Percentiles rank a stretch among this genome's conserved stretches.
These are phyloP conservation scores for Mesorhabditis belari DNA, from an alignment of 2,888 invertebrate genomes.

Conservation along the genomic window DNA sequence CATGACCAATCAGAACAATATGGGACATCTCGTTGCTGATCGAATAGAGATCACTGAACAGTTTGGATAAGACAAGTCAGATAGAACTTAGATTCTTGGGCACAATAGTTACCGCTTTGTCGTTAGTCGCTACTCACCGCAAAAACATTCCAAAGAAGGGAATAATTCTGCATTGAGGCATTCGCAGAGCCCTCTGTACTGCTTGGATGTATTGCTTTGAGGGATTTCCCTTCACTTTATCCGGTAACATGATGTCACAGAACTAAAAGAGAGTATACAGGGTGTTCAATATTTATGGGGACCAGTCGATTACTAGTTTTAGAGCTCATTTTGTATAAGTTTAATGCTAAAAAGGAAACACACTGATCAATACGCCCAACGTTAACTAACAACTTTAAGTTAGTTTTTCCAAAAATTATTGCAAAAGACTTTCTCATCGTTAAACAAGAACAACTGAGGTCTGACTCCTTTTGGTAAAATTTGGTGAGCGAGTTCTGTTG, in stretches of 20 bases:
- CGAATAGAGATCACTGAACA: slow-evolving; percentile 71
- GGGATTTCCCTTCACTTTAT: slow-evolving; percentile 30
- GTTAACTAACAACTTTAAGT: too few species aligned
- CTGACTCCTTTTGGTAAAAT: too few species aligned
- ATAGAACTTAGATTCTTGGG: not conserved
- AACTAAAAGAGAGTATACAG: slow-evolving; percentile 25
- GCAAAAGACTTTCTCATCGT: too few species aligned
- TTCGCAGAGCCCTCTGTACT: slow-evolving; percentile 73
- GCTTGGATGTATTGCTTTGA: slow-evolving; percentile 59
- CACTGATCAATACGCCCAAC: too few species aligned
- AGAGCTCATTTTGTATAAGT: too few species aligned
- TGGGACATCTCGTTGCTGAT: slow-evolving; percentile 63
- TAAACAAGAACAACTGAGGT: too few species aligned
- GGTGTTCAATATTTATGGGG: too few species aligned
- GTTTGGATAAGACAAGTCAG: not conserved
- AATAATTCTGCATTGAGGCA: slow-evolving; percentile 66
- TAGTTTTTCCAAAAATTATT: too few species aligned
- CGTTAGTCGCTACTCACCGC: slow-evolving; percentile 5
- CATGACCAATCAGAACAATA: slow-evolving; percentile 62
- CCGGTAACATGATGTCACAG: slow-evolving; percentile 43
- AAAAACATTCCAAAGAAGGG: slow-evolving; percentile 84
- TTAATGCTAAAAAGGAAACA: too few species aligned
- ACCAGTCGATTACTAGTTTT: too few species aligned
- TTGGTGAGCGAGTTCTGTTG: too few species aligned
- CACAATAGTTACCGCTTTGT: not conserved